These are phyloP conservation scores for Microtus richardsoni DNA, from an alignment of 2,113 vertebrate genomes.

Conservation along the genomic window DNA sequence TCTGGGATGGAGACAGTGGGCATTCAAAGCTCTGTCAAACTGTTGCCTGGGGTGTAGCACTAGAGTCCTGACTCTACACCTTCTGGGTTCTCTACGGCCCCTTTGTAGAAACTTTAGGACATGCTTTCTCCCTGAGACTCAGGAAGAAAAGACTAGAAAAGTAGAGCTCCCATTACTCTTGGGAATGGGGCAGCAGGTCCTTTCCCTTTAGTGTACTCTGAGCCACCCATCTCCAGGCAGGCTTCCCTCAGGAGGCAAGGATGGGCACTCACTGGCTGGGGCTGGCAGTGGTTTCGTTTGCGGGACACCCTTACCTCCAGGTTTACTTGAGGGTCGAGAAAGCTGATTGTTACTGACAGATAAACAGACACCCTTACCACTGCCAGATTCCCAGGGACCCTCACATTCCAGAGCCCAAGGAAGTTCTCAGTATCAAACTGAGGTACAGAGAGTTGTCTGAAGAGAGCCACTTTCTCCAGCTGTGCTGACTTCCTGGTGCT, in stretches of 20 bases:
- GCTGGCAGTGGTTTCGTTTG: not conserved
- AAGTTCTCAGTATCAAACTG: not conserved
- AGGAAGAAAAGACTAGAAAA: not conserved
- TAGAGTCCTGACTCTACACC: constrained; percentile 43
- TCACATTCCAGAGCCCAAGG: not conserved
- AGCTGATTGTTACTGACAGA: not conserved
- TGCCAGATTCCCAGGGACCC: not conserved
- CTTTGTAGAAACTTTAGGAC: constrained; percentile 44
- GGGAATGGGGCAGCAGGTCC: not conserved
- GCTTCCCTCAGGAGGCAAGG: not conserved
- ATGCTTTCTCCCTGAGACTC: not conserved
- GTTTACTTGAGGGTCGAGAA: not conserved
- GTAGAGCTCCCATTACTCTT: not conserved
- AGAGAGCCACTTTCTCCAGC: not conserved
- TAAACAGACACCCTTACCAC: not conserved
- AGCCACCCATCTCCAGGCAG: not conserved
- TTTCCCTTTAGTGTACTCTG: not conserved
- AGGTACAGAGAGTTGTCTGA: not conserved
- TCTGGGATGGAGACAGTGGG: not conserved
- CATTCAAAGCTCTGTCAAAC: constrained; percentile 46
- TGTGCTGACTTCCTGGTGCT: not conserved
- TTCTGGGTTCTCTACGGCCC: not conserved
- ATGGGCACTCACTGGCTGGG: not conserved
- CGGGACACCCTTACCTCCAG: not conserved
- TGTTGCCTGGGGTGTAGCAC: constrained; percentile 73